Base-by-base conservation (phyloP, 2,888 invertebrate genomes). In the Laspeyria flexula region DNA sequence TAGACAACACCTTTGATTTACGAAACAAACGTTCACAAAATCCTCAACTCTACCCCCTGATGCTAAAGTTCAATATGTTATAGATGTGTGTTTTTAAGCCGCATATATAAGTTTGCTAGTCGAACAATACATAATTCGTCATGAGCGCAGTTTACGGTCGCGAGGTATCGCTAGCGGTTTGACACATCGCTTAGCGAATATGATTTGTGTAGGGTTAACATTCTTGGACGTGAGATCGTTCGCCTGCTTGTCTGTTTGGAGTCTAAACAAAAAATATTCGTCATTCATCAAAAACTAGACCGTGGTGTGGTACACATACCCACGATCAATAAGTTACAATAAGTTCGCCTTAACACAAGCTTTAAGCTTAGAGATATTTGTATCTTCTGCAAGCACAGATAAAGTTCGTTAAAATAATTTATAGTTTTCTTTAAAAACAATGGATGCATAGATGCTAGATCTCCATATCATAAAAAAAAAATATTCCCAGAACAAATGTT, bases 41-140 rank as follows among this genome's bases (percentile, higher is more conserved):
- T 41, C 58, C n/a, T 57, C 40, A 41, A 53, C 77, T 63, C 73
- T 83, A 71, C 51, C 5, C 3, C 40, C 9, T 34, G 1, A 11
- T 7, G 12, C 46, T 76, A 79, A 79, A 73, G 52, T 54, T 56
- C 39, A 0, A 12, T 43, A 25, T 42, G 23, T 21, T 25, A 18
- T 15, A 18, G 13, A 39, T 18, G 39, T 72, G 60, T 71, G 54
- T 48, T 30, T 13, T 16, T 33, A 67, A 63, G 71, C 72, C 48
- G 73, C 55, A 61, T 3, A 11, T 4, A 33, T 67, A 75, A 54
- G 33, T 68, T 83, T 71, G 83, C 56, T 16, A 37, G 43, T 56
- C 59, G 66, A 73, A 90, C 90, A 90, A 90, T 90, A 79, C 81
- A 76, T 86, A 83, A 85, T 90, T 85, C 81, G 86, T 90, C 88